Evolutionary conservation across 1,140 invertebrate species (phyloP), one percentile per base, ranked within the genome.

Genomic region (Drusus annulatus): DNA sequence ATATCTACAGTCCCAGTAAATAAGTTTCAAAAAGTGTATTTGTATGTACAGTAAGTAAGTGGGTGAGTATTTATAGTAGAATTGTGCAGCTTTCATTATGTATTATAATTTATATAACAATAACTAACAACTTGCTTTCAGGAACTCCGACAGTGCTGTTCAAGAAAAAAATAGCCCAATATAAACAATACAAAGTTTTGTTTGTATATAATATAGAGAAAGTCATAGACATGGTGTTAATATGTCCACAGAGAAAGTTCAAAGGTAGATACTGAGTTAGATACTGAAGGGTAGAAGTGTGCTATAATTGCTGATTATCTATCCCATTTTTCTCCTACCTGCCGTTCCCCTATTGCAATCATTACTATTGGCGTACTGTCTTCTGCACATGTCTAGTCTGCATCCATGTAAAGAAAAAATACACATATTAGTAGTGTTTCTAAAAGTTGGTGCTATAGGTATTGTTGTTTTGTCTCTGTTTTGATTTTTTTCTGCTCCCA

Each of bases 371-470:
- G 95, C 93, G 92, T 95, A 96, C 92, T 96, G 94, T 91, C 96
- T 93, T 92, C 97, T 94, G 95, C 97, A 98, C 97, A 98, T 98
- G 94, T 98, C 97, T 93, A 98, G 96, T 96, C 96, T 98, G 96
- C 90, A 95, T 94, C 86, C 88, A 86, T 84, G 83, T 62, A 84
- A 84, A 81, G 62, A 82, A 77, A 84, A 81, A 82, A 78, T 62
- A 84, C 80, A 78, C 21, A 68, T 23, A 73, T 73, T 73, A 73
- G 36, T 60, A 28, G 36, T 28, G 52, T 74, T 68, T 68, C 63
- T 68, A 31, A 50, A 68, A 68, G 63, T 68, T n/a, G 63, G 63
- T 68, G 63, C 15, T 63, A 15, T 56, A 17, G 3, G n/a, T 63
- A 16, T 68, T 68, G 63, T 50, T 13, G 13, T 31, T 68, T 68